Base-by-base conservation (phyloP, 2,113 vertebrate species). In the Hypanus sabinus region DNA sequence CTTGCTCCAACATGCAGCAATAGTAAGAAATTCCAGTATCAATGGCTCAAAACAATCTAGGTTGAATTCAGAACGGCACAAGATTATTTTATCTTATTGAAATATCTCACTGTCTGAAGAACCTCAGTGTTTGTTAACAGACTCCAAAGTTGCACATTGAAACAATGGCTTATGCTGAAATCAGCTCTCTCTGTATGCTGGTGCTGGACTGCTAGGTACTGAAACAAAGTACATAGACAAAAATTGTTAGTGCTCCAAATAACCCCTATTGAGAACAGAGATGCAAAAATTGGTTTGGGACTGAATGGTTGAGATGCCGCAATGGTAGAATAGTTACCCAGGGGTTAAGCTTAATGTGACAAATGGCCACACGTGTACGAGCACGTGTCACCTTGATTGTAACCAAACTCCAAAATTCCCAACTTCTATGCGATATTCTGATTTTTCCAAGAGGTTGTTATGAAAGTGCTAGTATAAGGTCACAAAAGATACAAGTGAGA, bases 321-420 rank as follows among this genome's bases (percentile, higher is more conserved):
- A 12, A 3, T 87, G 57, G 4, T 88, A 18, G 14, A 88, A 88
- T 65, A 18, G 85, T 5, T 12, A 20, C 5, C 38, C 73, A 12
- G n/a, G 62, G n/a, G 65, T 90, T 65, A 65, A n/a, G 57, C n/a
- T 65, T 30, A 90, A 90, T 18, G 16, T 68, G 60, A 33, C 65
- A n/a, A 9, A 14, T n/a, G 7, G 24, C 24, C 18, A 20, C 60
- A 20, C 8, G 30, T 14, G 6, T 68, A 46, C 46, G 4, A 46
- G 16, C 18, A 24, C 16, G 22, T 3, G 18, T 11, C 10, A 18
- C 68, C 71, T 73, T 88, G 4, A 62, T n/a, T 30, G 85, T 16
- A 88, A 88, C 85, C 85, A 88, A 33, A 65, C 30, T 62, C 85
- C 30, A 88, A 60, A 87, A 87, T 60, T 27, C 38, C 22, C 80